Conservation (phyloP, 2,797 vertebrate species). For the Columba guinea region DNA sequence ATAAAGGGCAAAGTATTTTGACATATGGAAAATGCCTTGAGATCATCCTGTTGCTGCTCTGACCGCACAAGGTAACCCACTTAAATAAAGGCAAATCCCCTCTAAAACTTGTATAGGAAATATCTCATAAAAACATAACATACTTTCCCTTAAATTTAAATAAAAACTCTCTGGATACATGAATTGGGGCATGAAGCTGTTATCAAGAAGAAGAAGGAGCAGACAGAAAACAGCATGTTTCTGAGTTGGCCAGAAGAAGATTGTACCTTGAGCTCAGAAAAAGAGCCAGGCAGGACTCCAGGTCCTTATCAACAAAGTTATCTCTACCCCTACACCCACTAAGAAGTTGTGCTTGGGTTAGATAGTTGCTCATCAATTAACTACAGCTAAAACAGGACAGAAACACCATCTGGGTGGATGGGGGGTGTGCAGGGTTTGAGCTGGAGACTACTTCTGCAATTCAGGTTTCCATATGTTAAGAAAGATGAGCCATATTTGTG, state of each 20-base stretch:
- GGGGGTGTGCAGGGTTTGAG: neutral
- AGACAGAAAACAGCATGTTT: neutral
- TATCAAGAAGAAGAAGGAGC: neutral
- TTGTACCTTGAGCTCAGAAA: neutral
- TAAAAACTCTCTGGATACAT: neutral
- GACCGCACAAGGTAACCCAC: neutral
- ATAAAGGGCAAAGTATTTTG: constrained; percentile 37
- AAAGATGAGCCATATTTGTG: constrained; percentile 69
- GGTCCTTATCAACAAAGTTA: neutral
- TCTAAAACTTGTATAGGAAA: constrained; percentile 25
- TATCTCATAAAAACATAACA: neutral
- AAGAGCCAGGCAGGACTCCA: neutral
- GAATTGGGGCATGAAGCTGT: neutral
- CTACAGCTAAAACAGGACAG: neutral
- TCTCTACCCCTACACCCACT: neutral
- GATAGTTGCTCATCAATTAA: neutral
- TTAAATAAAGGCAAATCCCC: neutral
- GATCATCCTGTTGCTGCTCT: neutral
- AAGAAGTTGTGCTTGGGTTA: neutral
- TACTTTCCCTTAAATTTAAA: neutral
- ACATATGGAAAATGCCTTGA: constrained; percentile 18
- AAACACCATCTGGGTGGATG: neutral
- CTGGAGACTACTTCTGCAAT: constrained; percentile 33
- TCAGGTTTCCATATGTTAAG: constrained; percentile 64
- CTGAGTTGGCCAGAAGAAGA: neutral